phyloP scores from a whole-genome alignment of 2,113 vertebrate genomes.

The Donacobius atricapilla region DNA sequence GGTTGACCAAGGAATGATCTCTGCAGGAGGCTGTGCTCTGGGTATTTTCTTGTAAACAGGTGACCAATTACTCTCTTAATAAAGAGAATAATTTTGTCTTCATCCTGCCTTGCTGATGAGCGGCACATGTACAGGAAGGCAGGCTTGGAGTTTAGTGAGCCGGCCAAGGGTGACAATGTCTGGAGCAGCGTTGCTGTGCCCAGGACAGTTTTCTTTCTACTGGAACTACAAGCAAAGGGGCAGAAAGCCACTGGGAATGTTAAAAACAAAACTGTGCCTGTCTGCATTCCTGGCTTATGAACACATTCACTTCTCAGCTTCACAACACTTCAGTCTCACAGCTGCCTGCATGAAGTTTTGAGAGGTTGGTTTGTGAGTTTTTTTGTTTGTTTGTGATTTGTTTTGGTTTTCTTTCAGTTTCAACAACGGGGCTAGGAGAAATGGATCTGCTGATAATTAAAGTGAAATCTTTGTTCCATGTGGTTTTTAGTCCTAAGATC shows the following conservation, averaged over 20 bases:
- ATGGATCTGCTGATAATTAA: constrained; percentile 60
- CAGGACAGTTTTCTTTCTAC: background rate
- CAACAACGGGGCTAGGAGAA: background rate
- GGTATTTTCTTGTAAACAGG: background rate
- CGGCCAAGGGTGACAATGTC: too few species aligned
- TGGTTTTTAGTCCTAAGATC: constrained; percentile 61
- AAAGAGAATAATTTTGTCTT: background rate
- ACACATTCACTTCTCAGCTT: background rate
- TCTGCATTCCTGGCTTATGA: background rate
- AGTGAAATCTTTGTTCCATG: constrained; percentile 53
- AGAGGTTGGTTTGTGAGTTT: background rate
- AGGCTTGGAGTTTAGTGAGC: background rate
- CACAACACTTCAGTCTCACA: background rate
- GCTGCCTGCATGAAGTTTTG: background rate
- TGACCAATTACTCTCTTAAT: background rate
- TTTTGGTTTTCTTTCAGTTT: background rate
- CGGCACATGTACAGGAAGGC: too few species aligned
- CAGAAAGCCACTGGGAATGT: background rate
- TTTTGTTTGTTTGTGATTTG: background rate
- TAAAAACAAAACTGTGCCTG: background rate
- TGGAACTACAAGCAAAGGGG: background rate
- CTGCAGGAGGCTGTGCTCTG: background rate
- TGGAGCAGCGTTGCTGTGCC: background rate
- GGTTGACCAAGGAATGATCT: background rate
- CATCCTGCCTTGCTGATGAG: background rate